Evolutionary conservation across 2,113 vertebrate species (phyloP).

Genomic region (Mastomys coucha): DNA sequence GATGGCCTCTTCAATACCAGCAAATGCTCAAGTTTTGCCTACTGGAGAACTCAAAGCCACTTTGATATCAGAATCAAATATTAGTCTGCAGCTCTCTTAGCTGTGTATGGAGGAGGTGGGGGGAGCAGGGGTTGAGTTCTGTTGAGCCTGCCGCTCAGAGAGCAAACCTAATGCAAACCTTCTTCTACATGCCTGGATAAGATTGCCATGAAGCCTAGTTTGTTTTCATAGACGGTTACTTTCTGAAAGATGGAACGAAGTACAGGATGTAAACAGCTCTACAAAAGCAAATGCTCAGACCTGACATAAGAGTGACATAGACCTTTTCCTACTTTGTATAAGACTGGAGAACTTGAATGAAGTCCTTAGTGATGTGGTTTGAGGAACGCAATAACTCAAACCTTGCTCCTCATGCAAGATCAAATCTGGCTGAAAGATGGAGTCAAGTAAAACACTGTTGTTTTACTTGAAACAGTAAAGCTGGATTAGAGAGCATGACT

Average conservation of each 20-base stretch:
- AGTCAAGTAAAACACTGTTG: not conserved
- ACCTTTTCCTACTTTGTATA: not conserved
- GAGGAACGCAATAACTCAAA: not conserved
- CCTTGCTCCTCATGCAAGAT: not conserved
- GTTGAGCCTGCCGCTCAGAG: conserved; percentile 1
- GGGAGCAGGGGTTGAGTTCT: not conserved
- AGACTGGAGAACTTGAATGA: conserved; percentile 22
- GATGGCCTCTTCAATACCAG: not conserved
- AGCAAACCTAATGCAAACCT: not conserved
- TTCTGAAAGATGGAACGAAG: not conserved
- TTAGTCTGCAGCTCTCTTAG: not conserved
- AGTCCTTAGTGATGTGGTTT: not conserved
- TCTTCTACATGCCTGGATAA: not conserved
- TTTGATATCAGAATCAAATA: not conserved
- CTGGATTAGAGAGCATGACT: not conserved
- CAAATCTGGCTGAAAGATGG: not conserved
- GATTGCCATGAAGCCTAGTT: not conserved
- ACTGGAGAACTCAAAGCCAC: not conserved
- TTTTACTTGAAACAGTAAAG: too few relatives aligned
- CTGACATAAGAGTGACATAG: not conserved
- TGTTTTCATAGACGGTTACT: not conserved
- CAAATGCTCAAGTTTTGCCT: not conserved
- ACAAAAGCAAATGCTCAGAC: conserved; percentile 37
- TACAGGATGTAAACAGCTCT: not conserved
- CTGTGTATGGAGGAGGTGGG: not conserved